phyloP scores from a whole-genome alignment of 2,797 vertebrate species.

The Hipposideros larvatus region DNA sequence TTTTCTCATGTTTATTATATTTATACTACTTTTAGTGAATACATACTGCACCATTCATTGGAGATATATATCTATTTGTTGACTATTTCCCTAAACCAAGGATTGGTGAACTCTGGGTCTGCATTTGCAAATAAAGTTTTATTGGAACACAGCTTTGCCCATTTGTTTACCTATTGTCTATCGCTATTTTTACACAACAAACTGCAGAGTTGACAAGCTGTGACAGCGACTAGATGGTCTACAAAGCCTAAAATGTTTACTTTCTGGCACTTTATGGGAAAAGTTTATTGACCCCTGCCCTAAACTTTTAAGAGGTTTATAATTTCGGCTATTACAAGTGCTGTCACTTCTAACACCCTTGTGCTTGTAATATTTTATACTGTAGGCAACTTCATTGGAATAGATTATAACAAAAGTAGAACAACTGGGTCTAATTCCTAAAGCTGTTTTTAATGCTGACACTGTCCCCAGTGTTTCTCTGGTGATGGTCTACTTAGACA shows the following conservation, averaged over 20 bases:
- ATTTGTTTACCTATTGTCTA: background rate
- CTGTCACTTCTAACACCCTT: background rate
- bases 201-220: background rate
- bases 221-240: background rate
- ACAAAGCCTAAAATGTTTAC: background rate
- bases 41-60: background rate
- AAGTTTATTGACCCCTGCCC: background rate
- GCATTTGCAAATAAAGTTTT: conserved; percentile 50
- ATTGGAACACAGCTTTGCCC: background rate
- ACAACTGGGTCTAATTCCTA: background rate
- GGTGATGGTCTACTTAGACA: background rate
- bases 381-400: background rate
- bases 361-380: background rate
- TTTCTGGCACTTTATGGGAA: background rate
- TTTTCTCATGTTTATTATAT: conserved; percentile 29
- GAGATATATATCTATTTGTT: background rate
- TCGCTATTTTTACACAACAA: background rate
- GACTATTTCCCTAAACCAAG: background rate
- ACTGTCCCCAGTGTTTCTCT: background rate
- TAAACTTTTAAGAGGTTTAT: conserved; percentile 24
- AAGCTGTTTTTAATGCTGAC: background rate
- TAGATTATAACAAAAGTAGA: background rate
- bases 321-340: conserved; percentile 16
- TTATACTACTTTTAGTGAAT: conserved; percentile 4
- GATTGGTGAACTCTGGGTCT: background rate